Base-by-base conservation (phyloP, 1,140 invertebrate genomes). In the Lutraria rhynchaena region DNA sequence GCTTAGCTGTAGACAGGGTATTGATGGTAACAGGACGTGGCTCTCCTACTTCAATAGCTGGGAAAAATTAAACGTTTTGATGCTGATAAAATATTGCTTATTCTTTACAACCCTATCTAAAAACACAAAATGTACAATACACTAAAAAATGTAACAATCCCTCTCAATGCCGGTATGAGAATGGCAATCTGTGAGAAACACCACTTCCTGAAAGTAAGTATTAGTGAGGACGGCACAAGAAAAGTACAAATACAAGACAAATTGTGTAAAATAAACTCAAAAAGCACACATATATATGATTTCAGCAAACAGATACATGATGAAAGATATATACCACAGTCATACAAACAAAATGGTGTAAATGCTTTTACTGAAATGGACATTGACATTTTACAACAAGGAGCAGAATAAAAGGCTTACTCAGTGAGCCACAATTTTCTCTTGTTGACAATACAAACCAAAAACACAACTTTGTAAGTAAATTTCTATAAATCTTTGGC, bases 21-120 rank as follows among this genome's bases (percentile, higher is more conserved):
- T 96, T 95, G 88, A 97, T 95, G 89, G 95, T 94, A 77, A 96
- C 96, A 33, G 95, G 95, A 58, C 97, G 96, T 85, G 94, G 94
- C 49, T 73, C 78, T 13, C 70, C 70, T 27, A 81, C 78, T 73
- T 81, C 70, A 55, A 74, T 81, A 65, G 78, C 78, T 81, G 58
- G 27, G 29, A 60, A 69, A 67, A 67, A 41, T 41, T 5, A 41
- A 41, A 41, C 37, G 15, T 41, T 41, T 41, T 41, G 37, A 41
- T 7, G 37, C 5, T 41, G 37, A 41, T 41, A 41, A 41, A 41
- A 41, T 7, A 41, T 41, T n/a, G 5, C 37, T 41, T 41, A 41
- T 7, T 41, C 15, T 41, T 41, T 41, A 41, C 5, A 41, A 15
- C 37, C 5, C 37, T 7, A 41, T 41, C 15, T 41, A 41, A 7